Evolutionary conservation across 2,797 vertebrate species (phyloP).

Genomic region (Aldrovandia affinis): DNA sequence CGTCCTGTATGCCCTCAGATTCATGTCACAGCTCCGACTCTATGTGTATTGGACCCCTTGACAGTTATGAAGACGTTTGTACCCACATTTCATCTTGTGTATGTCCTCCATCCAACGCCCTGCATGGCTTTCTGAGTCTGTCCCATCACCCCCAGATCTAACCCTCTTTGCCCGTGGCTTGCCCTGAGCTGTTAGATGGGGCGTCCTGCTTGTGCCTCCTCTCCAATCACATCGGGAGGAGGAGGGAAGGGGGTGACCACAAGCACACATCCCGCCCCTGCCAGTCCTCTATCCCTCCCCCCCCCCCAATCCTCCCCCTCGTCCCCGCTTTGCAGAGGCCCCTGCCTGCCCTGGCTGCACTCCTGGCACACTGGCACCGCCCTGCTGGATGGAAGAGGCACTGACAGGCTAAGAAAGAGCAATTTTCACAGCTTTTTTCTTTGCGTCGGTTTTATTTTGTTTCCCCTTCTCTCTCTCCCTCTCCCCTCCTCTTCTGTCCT

Average conservation of each 20-base stretch:
- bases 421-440: slow-evolving; percentile 64
- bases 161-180: slow-evolving; percentile 32
- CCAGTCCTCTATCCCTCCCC: slow-evolving; percentile 38
- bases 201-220: slow-evolving; percentile 37
- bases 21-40: slow-evolving; percentile 16
- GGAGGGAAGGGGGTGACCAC: not conserved
- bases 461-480: slow-evolving; percentile 46
- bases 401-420: slow-evolving; percentile 79
- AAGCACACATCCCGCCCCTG: slow-evolving; percentile 22
- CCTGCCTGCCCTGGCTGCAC: slow-evolving; percentile 74
- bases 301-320: slow-evolving; percentile 57
- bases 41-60: not conserved
- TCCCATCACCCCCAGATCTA: slow-evolving; percentile 40
- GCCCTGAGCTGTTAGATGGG: slow-evolving; percentile 24
- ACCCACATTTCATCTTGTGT: slow-evolving; percentile 1
- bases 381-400: slow-evolving; percentile 81
- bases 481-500: slow-evolving; percentile 25
- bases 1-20: not conserved
- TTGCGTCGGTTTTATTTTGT: slow-evolving; percentile 45
- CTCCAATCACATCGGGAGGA: not conserved
- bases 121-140: slow-evolving; percentile 60
- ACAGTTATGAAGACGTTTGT: not conserved
- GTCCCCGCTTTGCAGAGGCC: slow-evolving; percentile 73
- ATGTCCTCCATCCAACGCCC: slow-evolving; percentile 49
- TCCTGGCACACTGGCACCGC: slow-evolving; percentile 76